Evolutionary conservation across 2,888 invertebrate genomes (phyloP).

Genomic region (Phalera bucephala): DNA sequence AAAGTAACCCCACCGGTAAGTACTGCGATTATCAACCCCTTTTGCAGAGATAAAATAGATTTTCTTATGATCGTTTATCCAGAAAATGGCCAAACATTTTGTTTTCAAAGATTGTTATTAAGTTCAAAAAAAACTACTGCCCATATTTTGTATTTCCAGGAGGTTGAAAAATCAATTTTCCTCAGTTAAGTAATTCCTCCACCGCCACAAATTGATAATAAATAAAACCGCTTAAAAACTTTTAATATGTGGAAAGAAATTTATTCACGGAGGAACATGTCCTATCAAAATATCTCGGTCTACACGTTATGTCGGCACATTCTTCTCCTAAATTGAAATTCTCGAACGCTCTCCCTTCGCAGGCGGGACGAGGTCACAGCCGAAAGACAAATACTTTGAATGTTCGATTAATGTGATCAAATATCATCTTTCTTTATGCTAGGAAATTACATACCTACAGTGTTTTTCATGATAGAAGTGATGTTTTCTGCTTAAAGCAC

Average conservation of each 20-base stretch:
- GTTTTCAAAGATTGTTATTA: too few species aligned
- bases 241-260: conserved; percentile 80
- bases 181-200: conserved; percentile 11
- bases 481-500: too few species aligned
- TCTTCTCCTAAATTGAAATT: conserved; percentile 84
- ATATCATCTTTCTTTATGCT: conserved; percentile 58
- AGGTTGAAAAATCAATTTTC: conserved; percentile 24
- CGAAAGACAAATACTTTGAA: conserved; percentile 79
- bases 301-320: conserved; percentile 83
- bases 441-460: too few species aligned
- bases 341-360: conserved; percentile 77
- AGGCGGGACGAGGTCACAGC: conserved; percentile 73
- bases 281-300: conserved; percentile 83
- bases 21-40: too few species aligned
- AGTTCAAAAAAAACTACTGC: too few species aligned
- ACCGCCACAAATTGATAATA: conserved; percentile 46
- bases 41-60: too few species aligned
- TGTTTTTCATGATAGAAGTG: too few species aligned
- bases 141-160: too few species aligned
- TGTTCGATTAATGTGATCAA: conserved; percentile 77
- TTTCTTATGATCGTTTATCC: too few species aligned
- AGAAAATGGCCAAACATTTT: too few species aligned
- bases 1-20: too few species aligned
- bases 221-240: conserved; percentile 74
- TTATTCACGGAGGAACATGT: conserved; percentile 82